Evolutionary conservation across 2,888 invertebrate genomes (phyloP).

Genomic region (Spodoptera littoralis): DNA sequence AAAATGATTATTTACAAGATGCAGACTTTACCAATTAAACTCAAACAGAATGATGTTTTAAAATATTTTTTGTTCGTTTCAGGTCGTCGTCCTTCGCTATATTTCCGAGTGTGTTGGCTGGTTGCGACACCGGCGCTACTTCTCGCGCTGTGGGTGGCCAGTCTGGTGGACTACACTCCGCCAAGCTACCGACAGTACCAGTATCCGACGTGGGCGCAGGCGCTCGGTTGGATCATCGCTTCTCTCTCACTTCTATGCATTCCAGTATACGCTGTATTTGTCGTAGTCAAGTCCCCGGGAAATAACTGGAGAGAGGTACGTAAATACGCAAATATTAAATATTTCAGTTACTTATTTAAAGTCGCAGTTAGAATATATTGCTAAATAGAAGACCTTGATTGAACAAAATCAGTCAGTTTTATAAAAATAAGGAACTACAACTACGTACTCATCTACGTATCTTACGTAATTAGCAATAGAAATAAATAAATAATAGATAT

Average conservation of each 20-base stretch:
- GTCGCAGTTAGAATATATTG: background rate
- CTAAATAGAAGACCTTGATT: slow-evolving; percentile 22
- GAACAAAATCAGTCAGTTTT: slow-evolving; percentile 8
- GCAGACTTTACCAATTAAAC: background rate
- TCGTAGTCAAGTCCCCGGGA: slow-evolving; percentile 92
- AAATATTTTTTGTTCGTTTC: slow-evolving; percentile 47
- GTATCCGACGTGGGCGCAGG: slow-evolving; percentile 96
- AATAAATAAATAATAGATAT: slow-evolving; percentile 1
- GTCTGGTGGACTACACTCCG: slow-evolving; percentile 95
- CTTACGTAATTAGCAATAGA: slow-evolving; percentile 2
- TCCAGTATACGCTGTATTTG: slow-evolving; percentile 93
- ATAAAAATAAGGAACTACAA: slow-evolving; percentile 9
- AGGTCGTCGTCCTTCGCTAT: slow-evolving; percentile 92
- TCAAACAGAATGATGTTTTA: background rate
- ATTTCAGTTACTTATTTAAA: background rate
- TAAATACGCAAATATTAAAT: background rate
- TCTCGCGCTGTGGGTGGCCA: slow-evolving; percentile 95
- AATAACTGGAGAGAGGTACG: slow-evolving; percentile 91
- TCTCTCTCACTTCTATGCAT: slow-evolving; percentile 95
- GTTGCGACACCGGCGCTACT: slow-evolving; percentile 94
- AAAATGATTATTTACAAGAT: too few species aligned
- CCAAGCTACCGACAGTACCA: slow-evolving; percentile 95
- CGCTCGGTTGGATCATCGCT: slow-evolving; percentile 95
- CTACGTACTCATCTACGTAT: too few species aligned
- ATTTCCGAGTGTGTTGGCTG: slow-evolving; percentile 96